These are phyloP conservation scores for Heterohyrax brucei DNA, from an alignment of 2,797 vertebrate genomes.

Conservation along the genomic window DNA sequence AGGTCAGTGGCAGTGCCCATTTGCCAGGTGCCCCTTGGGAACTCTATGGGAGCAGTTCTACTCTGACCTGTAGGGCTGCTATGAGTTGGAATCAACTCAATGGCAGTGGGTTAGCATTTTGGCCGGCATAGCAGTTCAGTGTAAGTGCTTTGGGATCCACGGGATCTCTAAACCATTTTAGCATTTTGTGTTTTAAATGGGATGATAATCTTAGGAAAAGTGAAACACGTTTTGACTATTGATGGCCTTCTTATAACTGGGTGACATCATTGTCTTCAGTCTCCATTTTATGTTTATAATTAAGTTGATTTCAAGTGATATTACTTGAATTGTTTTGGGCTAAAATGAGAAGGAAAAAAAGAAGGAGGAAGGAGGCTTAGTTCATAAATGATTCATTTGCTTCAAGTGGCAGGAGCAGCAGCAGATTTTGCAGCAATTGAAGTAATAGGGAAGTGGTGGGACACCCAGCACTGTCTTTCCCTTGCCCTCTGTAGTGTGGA, in stretches of 20 bases:
- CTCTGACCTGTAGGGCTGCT: too few species aligned
- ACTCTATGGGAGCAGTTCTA: too few species aligned
- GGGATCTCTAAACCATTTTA: not conserved
- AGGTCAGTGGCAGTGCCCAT: too few species aligned
- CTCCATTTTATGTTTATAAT: constrained; percentile 9
- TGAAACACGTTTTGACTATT: not conserved
- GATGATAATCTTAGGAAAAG: constrained; percentile 22
- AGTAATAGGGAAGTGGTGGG: not conserved
- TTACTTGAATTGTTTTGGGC: not conserved
- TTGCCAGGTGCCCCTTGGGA: too few species aligned
- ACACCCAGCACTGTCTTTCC: not conserved
- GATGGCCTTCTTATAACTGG: not conserved
- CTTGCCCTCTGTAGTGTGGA: rapidly evolving
- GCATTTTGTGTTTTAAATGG: constrained; percentile 33
- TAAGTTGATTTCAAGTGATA: constrained; percentile 51
- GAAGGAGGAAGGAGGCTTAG: not conserved
- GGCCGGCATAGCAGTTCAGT: not conserved
- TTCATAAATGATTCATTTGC: constrained; percentile 21
- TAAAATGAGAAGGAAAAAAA: not conserved
- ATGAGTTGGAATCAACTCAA: too few species aligned
- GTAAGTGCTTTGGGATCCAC: not conserved
- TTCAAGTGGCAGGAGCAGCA: not conserved
- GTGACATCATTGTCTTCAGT: not conserved
- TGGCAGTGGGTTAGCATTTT: not conserved
- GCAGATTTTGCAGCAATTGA: not conserved